Base-by-base conservation (phyloP, 2,113 vertebrate species). In the Acrocephalus arundinaceus region DNA sequence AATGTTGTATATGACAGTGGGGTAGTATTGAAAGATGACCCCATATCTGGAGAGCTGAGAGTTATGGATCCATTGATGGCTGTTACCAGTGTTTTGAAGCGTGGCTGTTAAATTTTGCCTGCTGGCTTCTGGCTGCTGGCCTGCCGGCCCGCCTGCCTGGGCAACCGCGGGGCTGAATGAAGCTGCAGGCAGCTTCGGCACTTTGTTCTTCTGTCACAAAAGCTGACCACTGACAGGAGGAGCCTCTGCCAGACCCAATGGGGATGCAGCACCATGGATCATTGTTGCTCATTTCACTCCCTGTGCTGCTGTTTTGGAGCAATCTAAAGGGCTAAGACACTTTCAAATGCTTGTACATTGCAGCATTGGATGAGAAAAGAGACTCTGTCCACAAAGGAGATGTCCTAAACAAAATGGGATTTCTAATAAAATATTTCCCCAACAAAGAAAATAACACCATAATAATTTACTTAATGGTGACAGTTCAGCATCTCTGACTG, bases 21-120 rank as follows among this genome's bases (percentile, higher is more conserved):
- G 98, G 96, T 98, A 98, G 98, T 98, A 98, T 98, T 98, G 98
- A 98, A 95, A 98, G 98, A 98, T 98, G 98, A 98, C 98, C 98
- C 98, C 98, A 98, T 98, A 98, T 98, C 98, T 98, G 91, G 97
- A 96, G 97, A 97, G 97, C 97, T 94, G 90, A 63, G 96, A 98
- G 98, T 98, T 98, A 98, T 98, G 98, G 97, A 97, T 97, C 97
- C 92, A 97, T 98, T 98, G 98, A 98, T 97, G 80, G 97, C 97
- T 97, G 97, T 97, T 97, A 92, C 92, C 91, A 96, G 97, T 81
- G 41, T 95, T 97, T 97, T 89, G 97, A 98, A 98, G 98, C 97
- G 97, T 98, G 98, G 97, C 97, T 98, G 97, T 97, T 97, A 89
- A 97, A 98, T 97, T 98, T 97, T 98, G 98, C 98, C 98, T 98